These are phyloP conservation scores for Netelia melanura DNA, from an alignment of 2,888 invertebrate genomes.

Conservation along the genomic window DNA sequence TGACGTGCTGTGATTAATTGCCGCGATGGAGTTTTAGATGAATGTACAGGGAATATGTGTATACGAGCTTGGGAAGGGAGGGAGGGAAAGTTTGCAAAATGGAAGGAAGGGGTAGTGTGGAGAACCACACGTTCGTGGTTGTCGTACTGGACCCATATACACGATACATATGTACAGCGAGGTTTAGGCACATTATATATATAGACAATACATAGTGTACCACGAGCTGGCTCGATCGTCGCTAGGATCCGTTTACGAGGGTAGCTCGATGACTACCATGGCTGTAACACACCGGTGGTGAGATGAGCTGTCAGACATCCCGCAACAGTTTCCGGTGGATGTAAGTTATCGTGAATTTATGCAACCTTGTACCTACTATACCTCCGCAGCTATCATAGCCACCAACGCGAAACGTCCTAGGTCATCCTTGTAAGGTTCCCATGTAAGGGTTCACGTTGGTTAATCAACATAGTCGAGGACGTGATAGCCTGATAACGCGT, in stretches of 20 bases:
- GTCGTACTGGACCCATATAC: constrained; percentile 24
- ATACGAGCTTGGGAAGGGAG: constrained; percentile 17
- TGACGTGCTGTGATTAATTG: constrained; percentile 57
- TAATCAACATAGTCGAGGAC: constrained; percentile 11
- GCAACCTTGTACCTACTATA: constrained; percentile 38
- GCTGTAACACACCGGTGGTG: constrained; percentile 45
- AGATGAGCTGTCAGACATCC: constrained; percentile 54
- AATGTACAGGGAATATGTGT: constrained; percentile 52
- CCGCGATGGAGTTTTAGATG: constrained; percentile 50
- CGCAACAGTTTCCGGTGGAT: constrained; percentile 56
- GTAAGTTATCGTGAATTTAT: constrained; percentile 65
- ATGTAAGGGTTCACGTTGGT: constrained; percentile 9
- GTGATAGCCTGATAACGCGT: not conserved
- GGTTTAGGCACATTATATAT: constrained; percentile 3
- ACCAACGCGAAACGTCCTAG: constrained; percentile 9
- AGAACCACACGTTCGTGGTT: constrained; percentile 55
- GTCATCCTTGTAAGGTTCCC: constrained; percentile 40
- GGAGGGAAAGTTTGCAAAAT: constrained; percentile 31
- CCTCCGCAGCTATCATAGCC: constrained; percentile 1
- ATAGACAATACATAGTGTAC: constrained; percentile 42
- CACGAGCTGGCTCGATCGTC: constrained; percentile 22
- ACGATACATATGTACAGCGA: not conserved
- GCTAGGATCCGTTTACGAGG: constrained; percentile 62
- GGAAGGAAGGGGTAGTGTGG: constrained; percentile 43
- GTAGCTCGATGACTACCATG: constrained; percentile 45